Base-by-base conservation (phyloP, 1,140 invertebrate species). In the Cherax destructor region DNA sequence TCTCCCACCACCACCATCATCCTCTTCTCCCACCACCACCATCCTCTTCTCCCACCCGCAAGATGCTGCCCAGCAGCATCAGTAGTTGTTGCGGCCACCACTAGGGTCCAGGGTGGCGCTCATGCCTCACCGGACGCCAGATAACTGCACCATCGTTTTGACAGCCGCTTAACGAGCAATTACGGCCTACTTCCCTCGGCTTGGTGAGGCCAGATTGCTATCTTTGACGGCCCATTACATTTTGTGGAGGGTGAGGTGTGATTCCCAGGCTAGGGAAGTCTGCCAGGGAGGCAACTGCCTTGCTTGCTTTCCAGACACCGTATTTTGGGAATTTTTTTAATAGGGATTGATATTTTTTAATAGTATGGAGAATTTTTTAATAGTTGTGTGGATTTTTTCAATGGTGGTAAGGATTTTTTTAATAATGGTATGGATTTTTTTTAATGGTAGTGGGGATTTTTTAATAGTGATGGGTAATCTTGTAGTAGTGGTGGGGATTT, bases 81-180 rank as follows among this genome's bases (percentile, higher is more conserved):
- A 16, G 61, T 21, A 65, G 13, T 65, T 65, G 13, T 18, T 65
- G 5, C 61, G 5, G 61, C 52, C 52, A 13, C 52, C 52, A 5
- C 52, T 13, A 56, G 52, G 52, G 52, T 78, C 11, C 13, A 18
- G 76, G 76, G 80, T 61, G 80, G 52, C n/a, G 59, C 81, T 49
- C 49, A 83, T 69, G 81, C 81, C 9, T 83, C 59, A 65, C 41
- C 69, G 81, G 59, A 61, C 80, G 2, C 21, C 81, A 65, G 18
- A 65, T 41, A 47, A 83, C 81, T 69, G 81, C 6, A 74, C 81
- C 81, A 83, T 16, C 81, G 81, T 83, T 83, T 83, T 83, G 81
- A 83, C 81, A 83, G 81, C 81, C 41, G 81, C 59, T 83, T 83
- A 83, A 83, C 59, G 81, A 83, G 59, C 81, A 83, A 83, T 83